Conservation (phyloP, 2,888 invertebrate genomes). For the Latrodectus elegans region DNA sequence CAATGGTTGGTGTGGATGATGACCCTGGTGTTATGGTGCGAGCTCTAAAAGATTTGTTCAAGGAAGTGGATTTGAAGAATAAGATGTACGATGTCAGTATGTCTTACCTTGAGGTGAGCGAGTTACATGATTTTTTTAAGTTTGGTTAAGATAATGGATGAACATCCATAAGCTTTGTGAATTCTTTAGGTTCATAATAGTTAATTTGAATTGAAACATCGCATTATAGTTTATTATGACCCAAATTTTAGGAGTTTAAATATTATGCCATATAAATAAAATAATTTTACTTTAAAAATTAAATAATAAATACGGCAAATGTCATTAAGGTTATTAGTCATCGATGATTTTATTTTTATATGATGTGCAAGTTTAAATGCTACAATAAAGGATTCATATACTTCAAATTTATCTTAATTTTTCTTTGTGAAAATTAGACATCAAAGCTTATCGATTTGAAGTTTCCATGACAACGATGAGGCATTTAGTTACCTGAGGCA, state of each 20-base stretch:
- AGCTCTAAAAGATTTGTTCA: constrained; percentile 88
- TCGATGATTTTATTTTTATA: no score
- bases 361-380: no score
- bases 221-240: neutral
- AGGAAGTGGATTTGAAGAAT: constrained; percentile 80
- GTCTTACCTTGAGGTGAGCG: constrained; percentile 88
- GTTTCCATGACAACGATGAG: no score
- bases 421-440: no score
- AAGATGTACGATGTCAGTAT: constrained; percentile 79
- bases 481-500: no score
- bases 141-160: neutral
- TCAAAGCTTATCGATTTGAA: no score
- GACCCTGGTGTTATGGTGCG: constrained; percentile 90
- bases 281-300: no score
- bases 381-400: no score
- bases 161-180: neutral
- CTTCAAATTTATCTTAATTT: no score
- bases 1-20: constrained; percentile 84
- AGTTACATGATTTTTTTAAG: neutral
- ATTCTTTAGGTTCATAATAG: neutral
- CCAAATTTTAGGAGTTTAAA: neutral
- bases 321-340: no score
- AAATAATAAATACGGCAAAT: no score
- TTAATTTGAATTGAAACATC: neutral
- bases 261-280: neutral